Percentiles rank a stretch among this genome's conserved stretches.
These are phyloP conservation scores for Pedetes capensis DNA, from an alignment of 2,113 vertebrate genomes.

Conservation along the genomic window DNA sequence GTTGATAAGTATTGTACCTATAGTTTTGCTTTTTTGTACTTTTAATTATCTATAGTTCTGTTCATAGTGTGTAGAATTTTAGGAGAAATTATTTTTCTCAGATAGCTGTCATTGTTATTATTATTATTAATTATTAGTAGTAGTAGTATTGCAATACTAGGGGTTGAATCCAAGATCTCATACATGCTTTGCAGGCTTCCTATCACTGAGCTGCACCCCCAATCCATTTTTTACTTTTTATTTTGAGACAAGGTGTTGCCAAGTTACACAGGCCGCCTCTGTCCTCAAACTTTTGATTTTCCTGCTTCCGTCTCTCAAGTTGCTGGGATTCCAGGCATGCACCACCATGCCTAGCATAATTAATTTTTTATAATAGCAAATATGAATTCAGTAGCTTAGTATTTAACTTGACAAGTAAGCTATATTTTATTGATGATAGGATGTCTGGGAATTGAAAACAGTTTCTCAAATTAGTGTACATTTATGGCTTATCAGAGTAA, in stretches of 20 bases:
- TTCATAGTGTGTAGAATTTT: background rate
- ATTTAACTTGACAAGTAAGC: conserved; percentile 31
- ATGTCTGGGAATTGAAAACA: conserved; percentile 14
- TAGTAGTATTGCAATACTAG: no score
- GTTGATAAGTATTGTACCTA: background rate
- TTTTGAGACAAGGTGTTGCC: no score
- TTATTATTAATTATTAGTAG: no score
- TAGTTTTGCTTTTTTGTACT: background rate
- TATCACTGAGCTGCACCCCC: no score
- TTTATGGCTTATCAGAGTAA: conserved; percentile 18
- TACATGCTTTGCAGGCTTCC: no score
- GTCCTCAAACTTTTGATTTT: no score
- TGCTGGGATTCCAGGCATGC: no score
- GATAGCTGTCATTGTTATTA: background rate
- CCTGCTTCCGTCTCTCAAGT: no score
- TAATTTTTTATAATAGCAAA: conserved; percentile 38
- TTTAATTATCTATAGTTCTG: conserved; percentile 7
- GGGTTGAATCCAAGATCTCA: no score
- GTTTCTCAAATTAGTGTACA: conserved; percentile 40
- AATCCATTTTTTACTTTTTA: no score
- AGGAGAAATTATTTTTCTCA: conserved; percentile 14
- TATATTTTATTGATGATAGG: conserved; percentile 24
- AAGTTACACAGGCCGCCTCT: no score
- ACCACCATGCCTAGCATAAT: no score
- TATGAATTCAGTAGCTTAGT: background rate